Base-by-base conservation (phyloP, 2,113 vertebrate species). In the Sorex araneus region DNA sequence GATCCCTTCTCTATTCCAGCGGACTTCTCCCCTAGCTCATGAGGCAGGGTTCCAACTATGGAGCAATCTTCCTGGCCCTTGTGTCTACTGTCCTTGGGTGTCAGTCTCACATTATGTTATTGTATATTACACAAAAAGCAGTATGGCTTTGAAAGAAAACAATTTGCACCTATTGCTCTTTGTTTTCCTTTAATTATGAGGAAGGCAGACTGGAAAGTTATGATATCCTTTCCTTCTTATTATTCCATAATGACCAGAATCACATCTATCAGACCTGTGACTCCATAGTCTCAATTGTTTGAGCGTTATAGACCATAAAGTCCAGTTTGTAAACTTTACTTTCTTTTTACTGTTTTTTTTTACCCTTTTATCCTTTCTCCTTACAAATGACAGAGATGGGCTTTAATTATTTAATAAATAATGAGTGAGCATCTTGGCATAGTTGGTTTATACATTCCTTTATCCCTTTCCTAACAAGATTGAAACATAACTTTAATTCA, bases 401-500 rank as follows among this genome's bases (percentile, higher is more conserved):
- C 90, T 75, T 79, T 80, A 19, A 71, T 76, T 71, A 64, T 89
- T 71, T 83, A 73, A 63, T 77, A 66, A 50, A 76, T 45, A 82
- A 77, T 69, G 54, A 94, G 12, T 30, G 21, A 23, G 69, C 28
- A n/a, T 88, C 30, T 67, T 71, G 10, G 36, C 40, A 84, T 87
- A 32, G 9, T 8, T 79, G 28, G 28, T 87, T 84, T 77, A 67
- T 1, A 67, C 15, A 69, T 80, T 70, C 13, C 18, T 82, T 76
- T 91, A 85, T 27, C 13, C 47, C 47, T 81, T 90, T 90, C 43
- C 69, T 85, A 18, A 25, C 6, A 30, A 45, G 54, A 23, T 76
- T 6, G 11, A 67, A 87, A n/a, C 83, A 11, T 32, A 12, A 91
- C 85, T 50, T 93, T 73, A 84, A 76, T 75, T 18, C 60, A 89